Percentiles rank a stretch among this genome's conserved stretches.
Conservation (phyloP, 1,140 invertebrate genomes). For the Drosophila bocqueti region DNA sequence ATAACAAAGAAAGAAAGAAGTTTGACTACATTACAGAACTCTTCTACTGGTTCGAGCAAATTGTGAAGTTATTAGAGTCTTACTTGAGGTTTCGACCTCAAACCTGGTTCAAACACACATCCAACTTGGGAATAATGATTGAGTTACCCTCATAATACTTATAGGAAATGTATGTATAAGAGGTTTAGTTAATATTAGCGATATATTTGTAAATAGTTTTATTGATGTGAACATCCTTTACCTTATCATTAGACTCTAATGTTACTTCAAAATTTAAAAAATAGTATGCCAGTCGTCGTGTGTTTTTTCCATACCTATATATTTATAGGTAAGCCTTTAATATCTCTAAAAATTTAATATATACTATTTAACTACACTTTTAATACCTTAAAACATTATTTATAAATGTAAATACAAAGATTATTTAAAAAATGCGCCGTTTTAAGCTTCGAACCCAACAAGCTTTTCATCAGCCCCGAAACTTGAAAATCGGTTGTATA, state of each 20-base stretch:
- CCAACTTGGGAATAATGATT: background rate
- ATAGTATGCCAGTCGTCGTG: too few species aligned
- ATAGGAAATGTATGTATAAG: too few species aligned
- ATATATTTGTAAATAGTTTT: background rate
- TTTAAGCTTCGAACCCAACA: background rate
- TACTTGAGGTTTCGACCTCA: background rate
- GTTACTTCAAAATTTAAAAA: background rate
- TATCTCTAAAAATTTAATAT: background rate
- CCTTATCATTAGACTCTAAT: background rate
- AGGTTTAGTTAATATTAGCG: too few species aligned
- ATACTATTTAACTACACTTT: background rate
- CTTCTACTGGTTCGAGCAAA: constrained; percentile 16
- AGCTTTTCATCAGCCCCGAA: background rate
- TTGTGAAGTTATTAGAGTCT: background rate
- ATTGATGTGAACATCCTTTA: too few species aligned
- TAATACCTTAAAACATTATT: background rate
- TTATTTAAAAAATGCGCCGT: background rate
- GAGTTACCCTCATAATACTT: too few species aligned
- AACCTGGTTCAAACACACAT: background rate
- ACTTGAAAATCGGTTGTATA: background rate
- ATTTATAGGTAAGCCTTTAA: background rate
- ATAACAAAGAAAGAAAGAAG: background rate
- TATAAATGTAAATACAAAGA: background rate
- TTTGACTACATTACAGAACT: constrained; percentile 2
- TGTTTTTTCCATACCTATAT: background rate